Evolutionary conservation across 1,140 invertebrate species (phyloP), one percentile per base, ranked within the genome.

Genomic region (Pemphigus obesinymphae): DNA sequence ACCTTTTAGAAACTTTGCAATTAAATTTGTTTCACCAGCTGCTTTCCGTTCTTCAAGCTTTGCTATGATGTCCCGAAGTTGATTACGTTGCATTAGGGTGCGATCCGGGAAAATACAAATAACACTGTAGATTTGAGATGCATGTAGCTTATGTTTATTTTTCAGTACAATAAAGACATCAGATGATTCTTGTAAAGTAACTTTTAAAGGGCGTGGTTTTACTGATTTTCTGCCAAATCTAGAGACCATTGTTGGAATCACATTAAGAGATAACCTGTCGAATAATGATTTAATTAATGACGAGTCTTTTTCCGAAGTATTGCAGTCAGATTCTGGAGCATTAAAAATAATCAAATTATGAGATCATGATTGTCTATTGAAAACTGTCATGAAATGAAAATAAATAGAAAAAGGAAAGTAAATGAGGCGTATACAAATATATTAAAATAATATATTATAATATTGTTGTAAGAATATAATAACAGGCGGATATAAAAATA

Each of bases 41-140:
- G 31, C 8, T 37, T 70, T 70, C n/a, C 68, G 68, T 72, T 72
- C 68, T n/a, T 72, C 37, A 23, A 72, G 34, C 26, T 72, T 72
- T 17, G 0, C 34, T 15, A 58, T 29, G 23, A 43, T 43, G 26
- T 43, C 23, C 45, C 68, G 68, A 72, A 72, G 68, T 43, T 48
- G 68, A 48, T 72, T 13, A 23, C 40, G 68, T 72, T 48, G 68
- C 40, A 72, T 72, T 23, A 72, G 3, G 5, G 40, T 72, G 13
- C 68, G 40, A 72, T 72, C 23, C 5, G 68, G 68, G 48, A 40
- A 45, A 45, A 72, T 72, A 45, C 23, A 29, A 3, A 48, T 48
- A 43, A 73, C 3, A 26, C 31, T 4, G 43, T 20, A 0, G 50
- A 13, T 48, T 72, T 73, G 20, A 31, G 26, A 48, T 73, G 48